Conservation (phyloP, 2,797 vertebrate species). For the Triplophysa yarkandensis region DNA sequence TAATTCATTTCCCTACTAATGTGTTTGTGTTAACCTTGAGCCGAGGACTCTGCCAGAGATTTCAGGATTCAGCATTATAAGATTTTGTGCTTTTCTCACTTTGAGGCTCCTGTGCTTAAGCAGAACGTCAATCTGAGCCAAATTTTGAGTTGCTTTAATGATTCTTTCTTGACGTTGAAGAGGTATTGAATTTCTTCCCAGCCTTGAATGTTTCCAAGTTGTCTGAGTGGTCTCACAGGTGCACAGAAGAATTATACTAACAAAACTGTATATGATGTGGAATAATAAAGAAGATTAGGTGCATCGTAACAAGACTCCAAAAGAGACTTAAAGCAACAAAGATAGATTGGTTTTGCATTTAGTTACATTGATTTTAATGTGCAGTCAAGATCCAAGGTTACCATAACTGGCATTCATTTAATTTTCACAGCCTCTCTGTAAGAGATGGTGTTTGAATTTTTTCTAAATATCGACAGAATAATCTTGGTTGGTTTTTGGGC, state of each 20-base stretch:
- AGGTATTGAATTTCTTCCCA: constrained; percentile 50
- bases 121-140: constrained; percentile 64
- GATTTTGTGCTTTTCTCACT: constrained; percentile 36
- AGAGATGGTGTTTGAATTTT: constrained; percentile 44
- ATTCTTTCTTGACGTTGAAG: constrained; percentile 39
- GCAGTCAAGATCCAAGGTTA: constrained; percentile 66
- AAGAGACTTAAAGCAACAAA: constrained; percentile 70
- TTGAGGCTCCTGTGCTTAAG: constrained; percentile 51
- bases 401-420: constrained; percentile 23
- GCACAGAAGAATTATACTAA: constrained; percentile 63
- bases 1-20: constrained; percentile 65
- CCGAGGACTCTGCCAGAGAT: constrained; percentile 58
- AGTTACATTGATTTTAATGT: constrained; percentile 63
- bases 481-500: constrained; percentile 25
- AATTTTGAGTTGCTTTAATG: constrained; percentile 50
- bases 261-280: constrained; percentile 64
- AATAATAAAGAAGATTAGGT: constrained; percentile 73
- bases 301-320: constrained; percentile 74
- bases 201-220: constrained; percentile 63
- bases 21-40: constrained; percentile 75
- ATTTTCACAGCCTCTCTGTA: background rate
- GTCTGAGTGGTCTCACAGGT: constrained; percentile 60
- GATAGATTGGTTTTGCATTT: constrained; percentile 66
- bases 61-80: constrained; percentile 54
- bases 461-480: constrained; percentile 35